Evolutionary conservation across 2,797 vertebrate species (phyloP), one percentile per base, ranked within the genome.

Genomic region (Danio choprae): DNA sequence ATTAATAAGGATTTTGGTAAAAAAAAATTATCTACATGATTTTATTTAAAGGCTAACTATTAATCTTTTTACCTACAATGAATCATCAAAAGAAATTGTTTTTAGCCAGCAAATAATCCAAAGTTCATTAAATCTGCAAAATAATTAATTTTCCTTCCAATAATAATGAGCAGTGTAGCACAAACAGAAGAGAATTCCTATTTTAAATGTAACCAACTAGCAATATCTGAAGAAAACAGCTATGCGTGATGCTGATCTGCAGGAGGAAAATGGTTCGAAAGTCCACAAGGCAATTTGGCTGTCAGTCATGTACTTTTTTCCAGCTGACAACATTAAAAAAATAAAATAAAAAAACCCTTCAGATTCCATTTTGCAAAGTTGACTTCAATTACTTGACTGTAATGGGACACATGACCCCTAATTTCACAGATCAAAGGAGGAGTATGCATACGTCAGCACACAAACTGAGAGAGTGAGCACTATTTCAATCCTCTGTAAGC

Each of bases 341-440:
- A 64, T 1, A n/a, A 48, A 7, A 53, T 8, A 60, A 68, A 63
- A 60, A 63, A 72, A 80, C 59, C 48, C 51, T 64, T 55, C 77
- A 75, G 80, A 60, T 81, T 78, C 43, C 51, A 51, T 80, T 82
- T 68, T 71, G 62, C 67, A 63, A 81, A 82, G 74, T 67, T 64
- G 68, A 77, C 67, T 78, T 71, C 68, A 75, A 83, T 82, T 80
- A 59, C 79, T 70, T 77, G 63, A 74, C 73, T 73, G 72, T 79
- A 71, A 60, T 59, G 50, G 40, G 15, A 18, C 68, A 78, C 46
- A 41, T 65, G 51, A 75, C 63, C 68, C 76, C 72, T 78, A 77
- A 84, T 87, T 84, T 87, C 80, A 84, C 74, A 86, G 81, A 85
- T 84, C 68, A 81, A 83, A 84, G 74, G 55, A 81, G 53, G 51